These are phyloP conservation scores for Ochlodes sylvanus DNA, from an alignment of 2,888 invertebrate species.

Conservation along the genomic window DNA sequence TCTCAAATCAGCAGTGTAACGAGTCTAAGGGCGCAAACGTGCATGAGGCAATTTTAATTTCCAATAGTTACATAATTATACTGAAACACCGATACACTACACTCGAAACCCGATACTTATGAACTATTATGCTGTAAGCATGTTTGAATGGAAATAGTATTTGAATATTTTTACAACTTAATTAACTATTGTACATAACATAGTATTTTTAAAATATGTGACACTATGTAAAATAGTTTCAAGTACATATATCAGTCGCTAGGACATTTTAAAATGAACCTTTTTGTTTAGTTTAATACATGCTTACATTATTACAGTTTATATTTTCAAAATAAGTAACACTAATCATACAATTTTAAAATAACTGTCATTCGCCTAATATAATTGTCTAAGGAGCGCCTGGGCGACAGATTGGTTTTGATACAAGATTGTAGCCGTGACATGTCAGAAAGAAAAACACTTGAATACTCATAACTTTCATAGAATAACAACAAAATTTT, in stretches of 20 bases:
- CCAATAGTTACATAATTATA: background rate
- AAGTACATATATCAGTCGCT: conserved; percentile 30
- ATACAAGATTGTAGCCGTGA: too few relatives aligned
- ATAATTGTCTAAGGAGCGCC: background rate
- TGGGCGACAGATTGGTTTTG: too few relatives aligned
- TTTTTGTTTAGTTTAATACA: conserved; percentile 12
- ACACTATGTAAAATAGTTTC: conserved; percentile 32
- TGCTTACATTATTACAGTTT: conserved; percentile 31
- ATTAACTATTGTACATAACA: conserved; percentile 38
- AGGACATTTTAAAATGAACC: conserved; percentile 24
- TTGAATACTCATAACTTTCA: too few relatives aligned
- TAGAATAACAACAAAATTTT: too few relatives aligned
- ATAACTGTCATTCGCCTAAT: background rate
- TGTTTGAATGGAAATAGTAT: conserved; percentile 25
- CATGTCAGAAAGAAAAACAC: too few relatives aligned
- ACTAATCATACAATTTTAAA: background rate
- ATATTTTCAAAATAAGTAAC: background rate
- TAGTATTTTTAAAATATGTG: conserved; percentile 39
- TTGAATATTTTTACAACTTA: conserved; percentile 25
- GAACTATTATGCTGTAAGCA: conserved; percentile 27
- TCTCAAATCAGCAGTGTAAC: conserved; percentile 11
- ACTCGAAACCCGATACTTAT: conserved; percentile 3
- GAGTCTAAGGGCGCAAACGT: conserved; percentile 8
- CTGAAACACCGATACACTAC: conserved; percentile 10
- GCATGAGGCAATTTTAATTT: conserved; percentile 15